Base-by-base conservation (phyloP, 2,797 vertebrate species). In the Hoplostethus atlanticus region DNA sequence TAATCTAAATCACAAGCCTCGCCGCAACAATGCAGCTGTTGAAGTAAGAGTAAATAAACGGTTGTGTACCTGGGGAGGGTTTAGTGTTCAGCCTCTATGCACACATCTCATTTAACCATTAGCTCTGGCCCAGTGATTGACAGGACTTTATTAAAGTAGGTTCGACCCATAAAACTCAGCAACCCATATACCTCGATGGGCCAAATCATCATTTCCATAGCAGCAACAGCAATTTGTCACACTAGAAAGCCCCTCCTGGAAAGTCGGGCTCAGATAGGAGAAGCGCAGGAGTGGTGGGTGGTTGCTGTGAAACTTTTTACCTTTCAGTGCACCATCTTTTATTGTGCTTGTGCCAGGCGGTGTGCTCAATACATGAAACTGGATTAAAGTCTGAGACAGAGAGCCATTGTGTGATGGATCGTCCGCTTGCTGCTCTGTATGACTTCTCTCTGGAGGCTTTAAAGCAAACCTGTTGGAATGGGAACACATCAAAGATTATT, bases 71-170 rank as follows among this genome's bases (percentile, higher is more conserved):
- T 72, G 28, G 28, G 28, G 1, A 28, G 28, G 28, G 28, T 28
- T 28, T 28, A 28, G 28, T 28, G 28, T 28, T 28, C 28, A 28
- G 28, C 28, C 28, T 28, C 3, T 28, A 28, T 28, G 28, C 68
- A 48, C 73, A 63, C 42, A 17, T 77, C 55, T 79, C 62, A 77
- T 81, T 53, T 47, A 76, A 71, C 68, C 64, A 69, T 80, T 77
- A 76, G 64, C 68, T 65, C 28, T 53, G 47, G 55, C 56, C 30
- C 12, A 1, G 6, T 53, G 56, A 64, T 59, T 34, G 69, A 60
- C 42, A 8, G 61, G 16, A 10, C 31, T 66, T 31, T 64, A 56
- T 48, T 55, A 53, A 55, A 28, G 28, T 21, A 13, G 17, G 11
- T 30, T 51, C 46, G n/a, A 34, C 30, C 30, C 58, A 28, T 17